Base-by-base conservation (phyloP, 2,113 vertebrate species). In the Macroglossus sobrinus region DNA sequence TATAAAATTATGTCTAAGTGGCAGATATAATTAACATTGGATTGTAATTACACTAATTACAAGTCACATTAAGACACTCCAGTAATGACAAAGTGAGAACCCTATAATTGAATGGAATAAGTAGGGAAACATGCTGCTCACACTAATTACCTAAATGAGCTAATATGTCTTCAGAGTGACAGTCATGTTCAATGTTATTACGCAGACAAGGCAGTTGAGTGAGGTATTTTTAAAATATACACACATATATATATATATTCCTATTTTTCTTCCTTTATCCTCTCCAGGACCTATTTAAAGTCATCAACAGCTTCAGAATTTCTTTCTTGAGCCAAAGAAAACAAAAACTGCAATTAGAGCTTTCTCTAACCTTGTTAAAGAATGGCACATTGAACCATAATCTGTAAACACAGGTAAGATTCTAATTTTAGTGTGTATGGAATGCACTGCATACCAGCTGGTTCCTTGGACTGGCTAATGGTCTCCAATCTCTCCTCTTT, bases 21-120 rank as follows among this genome's bases (percentile, higher is more conserved):
- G 98, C 98, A 98, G 98, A 99, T 98, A 98, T 99, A 99, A 99
- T 99, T 99, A 99, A 98, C 98, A 99, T 99, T 98, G 99, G 99
- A 99, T 99, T 99, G 98, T 99, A 99, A 99, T 99, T 99, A 99
- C 98, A 99, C 98, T 98, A 99, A 99, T 99, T 99, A 99, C 99
- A 99, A 99, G 98, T 98, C 99, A 98, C 98, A 99, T 99, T 99
- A 99, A 99, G 98, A 99, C 98, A 98, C 98, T 99, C 98, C 98
- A 98, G 98, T 98, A 98, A 99, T 99, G 98, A 99, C 98, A 99
- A 99, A 99, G 98, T 98, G 98, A 98, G 98, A 98, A 99, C 98
- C 98, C 98, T 99, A 98, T 99, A 99, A 99, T 98, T 99, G 98
- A 98, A 99, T 98, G 98, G 98, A 98, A 98, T 99, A 99, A 98